phyloP scores from a whole-genome alignment of 30 jellyfish, hydroid and myxozoan species.

The Haliclystus octoradiatus region DNA sequence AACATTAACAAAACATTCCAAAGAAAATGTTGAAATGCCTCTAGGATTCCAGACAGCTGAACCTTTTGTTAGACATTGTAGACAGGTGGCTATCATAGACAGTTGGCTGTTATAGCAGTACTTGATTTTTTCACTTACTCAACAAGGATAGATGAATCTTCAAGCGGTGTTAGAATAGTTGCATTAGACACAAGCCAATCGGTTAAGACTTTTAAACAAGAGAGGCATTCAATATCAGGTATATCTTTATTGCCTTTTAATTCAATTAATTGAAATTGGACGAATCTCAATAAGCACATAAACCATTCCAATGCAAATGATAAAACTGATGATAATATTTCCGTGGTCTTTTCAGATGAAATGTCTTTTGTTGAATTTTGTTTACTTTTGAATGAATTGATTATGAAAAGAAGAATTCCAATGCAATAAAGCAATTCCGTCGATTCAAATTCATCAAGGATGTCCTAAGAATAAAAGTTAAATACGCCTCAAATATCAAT shows the following conservation, averaged over 20 bases:
- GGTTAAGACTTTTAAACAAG: neutral
- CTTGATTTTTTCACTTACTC: too few relatives aligned
- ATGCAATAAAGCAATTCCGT: neutral
- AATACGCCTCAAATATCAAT: too few relatives aligned
- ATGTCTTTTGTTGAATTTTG: neutral
- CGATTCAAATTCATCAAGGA: neutral
- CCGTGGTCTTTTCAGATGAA: neutral
- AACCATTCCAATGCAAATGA: slow-evolving; percentile 1
- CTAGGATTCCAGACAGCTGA: too few relatives aligned
- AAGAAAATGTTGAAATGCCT: too few relatives aligned
- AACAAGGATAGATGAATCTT: neutral
- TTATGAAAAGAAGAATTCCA: neutral
- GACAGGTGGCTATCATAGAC: too few relatives aligned
- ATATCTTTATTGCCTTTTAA: neutral
- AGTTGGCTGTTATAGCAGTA: too few relatives aligned
- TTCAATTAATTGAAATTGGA: neutral
- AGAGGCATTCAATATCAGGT: neutral
- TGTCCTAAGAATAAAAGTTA: neutral
- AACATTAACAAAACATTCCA: too few relatives aligned
- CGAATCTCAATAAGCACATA: neutral
- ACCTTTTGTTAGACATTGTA: too few relatives aligned
- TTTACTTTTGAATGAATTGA: neutral
- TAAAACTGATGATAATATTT: neutral
- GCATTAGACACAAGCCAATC: neutral
- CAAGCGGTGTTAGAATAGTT: neutral